A percentile compares a stretch with the other conserved stretches of the same genome.
Evolutionary conservation across 2,888 invertebrate genomes (phyloP).

Genomic region (Cheilosia grossa): DNA sequence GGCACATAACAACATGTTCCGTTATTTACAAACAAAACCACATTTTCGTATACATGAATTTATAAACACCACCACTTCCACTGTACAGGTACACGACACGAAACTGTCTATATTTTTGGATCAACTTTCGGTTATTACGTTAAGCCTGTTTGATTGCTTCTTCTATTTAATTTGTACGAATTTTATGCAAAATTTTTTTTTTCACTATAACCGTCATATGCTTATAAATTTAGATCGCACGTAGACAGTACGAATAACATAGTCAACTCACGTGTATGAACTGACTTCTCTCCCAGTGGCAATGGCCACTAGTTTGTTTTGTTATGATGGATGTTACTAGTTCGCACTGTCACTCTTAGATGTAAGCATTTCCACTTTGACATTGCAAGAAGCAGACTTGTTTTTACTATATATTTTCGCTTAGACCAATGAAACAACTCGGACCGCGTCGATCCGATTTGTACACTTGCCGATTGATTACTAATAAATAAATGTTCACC

Average conservation of each 20-base stretch:
- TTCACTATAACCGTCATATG: not conserved
- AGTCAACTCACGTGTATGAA: not conserved
- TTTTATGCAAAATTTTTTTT: not conserved
- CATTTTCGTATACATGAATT: not conserved
- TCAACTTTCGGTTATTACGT: not conserved
- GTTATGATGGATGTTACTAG: too few relatives aligned
- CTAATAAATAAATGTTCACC: not conserved
- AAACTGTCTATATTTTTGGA: not conserved
- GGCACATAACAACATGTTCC: not conserved
- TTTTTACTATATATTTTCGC: not conserved
- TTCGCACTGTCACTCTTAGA: not conserved
- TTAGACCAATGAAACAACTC: not conserved
- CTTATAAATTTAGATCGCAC: not conserved
- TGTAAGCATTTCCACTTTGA: not conserved
- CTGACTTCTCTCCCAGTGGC: not conserved
- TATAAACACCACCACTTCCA: not conserved
- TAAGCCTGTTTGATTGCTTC: too few relatives aligned
- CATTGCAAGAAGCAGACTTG: not conserved
- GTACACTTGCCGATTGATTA: slow-evolving; percentile 2
- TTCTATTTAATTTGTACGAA: not conserved
- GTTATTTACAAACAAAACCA: not conserved
- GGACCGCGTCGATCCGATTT: not conserved
- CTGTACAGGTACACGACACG: too few relatives aligned
- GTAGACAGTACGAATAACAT: not conserved
- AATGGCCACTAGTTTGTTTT: not conserved